Conservation (phyloP, 2,113 vertebrate species). For the Chamaea fasciata region DNA sequence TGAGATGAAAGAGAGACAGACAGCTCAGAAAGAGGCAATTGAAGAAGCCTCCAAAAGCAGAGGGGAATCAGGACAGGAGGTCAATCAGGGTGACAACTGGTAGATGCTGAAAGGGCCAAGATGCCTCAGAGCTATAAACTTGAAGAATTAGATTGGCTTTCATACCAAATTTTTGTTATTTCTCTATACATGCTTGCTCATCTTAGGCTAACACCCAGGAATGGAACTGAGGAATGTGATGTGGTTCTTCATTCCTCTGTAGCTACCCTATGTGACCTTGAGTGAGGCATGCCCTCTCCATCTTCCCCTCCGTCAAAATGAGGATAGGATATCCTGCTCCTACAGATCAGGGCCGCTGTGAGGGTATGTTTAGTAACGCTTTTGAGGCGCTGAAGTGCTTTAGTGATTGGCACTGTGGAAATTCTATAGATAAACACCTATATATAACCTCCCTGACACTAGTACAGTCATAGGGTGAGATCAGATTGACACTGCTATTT, state of each 20-base stretch:
- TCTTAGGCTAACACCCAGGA: not conserved
- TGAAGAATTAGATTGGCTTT: not conserved
- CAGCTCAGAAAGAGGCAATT: not conserved
- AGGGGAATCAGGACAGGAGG: not conserved
- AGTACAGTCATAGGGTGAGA: not conserved
- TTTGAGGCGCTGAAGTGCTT: constrained; percentile 1
- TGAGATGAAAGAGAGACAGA: not conserved
- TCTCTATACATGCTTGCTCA: not conserved
- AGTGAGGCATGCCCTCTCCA: not conserved
- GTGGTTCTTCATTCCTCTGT: not conserved
- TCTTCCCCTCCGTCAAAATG: not conserved
- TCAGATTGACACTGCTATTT: not conserved
- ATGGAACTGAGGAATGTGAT: not conserved
- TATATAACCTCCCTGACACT: constrained; percentile 5
- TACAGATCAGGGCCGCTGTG: not conserved
- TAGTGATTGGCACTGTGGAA: not conserved
- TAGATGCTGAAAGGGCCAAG: not conserved
- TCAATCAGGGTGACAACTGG: not conserved
- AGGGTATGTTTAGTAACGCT: not conserved
- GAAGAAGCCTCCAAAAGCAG: not conserved
- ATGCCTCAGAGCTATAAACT: not conserved
- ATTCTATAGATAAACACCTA: constrained; percentile 16
- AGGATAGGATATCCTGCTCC: not conserved
- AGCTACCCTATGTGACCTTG: not conserved
- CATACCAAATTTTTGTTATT: not conserved